Conservation (phyloP, 1,140 invertebrate genomes). For the Philopotamus ludificatus region DNA sequence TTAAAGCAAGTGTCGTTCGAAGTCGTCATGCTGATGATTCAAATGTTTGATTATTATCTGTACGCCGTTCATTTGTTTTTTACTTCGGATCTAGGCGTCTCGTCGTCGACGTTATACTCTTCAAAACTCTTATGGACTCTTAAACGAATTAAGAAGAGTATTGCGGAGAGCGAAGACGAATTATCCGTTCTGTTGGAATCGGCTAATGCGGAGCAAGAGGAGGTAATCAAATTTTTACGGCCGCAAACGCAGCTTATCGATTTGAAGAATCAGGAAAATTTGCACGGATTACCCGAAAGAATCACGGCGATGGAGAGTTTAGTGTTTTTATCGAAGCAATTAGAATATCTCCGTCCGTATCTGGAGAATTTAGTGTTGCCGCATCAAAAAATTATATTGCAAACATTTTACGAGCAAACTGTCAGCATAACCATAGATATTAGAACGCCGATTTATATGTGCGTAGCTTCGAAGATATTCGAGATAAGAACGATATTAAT, state of each 20-base stretch:
- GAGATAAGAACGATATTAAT: constrained; percentile 75
- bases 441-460: constrained; percentile 81
- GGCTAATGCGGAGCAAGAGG: constrained; percentile 48
- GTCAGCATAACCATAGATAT: constrained; percentile 70
- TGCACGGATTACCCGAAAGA: constrained; percentile 81
- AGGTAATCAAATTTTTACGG: constrained; percentile 58
- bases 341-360: constrained; percentile 78
- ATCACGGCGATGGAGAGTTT: constrained; percentile 91
- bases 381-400: constrained; percentile 65
- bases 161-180: constrained; percentile 47
- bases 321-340: constrained; percentile 85
- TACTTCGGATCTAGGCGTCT: constrained; percentile 56
- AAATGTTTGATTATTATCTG: constrained; percentile 95
- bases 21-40: constrained; percentile 86
- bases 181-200: constrained; percentile 11
- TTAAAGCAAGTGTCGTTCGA: constrained; percentile 89
- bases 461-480: constrained; percentile 76
- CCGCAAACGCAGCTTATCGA: constrained; percentile 71
- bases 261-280: constrained; percentile 66
- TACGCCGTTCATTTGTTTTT: constrained; percentile 91
- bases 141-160: constrained; percentile 72
- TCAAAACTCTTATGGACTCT: constrained; percentile 71
- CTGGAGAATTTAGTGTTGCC: constrained; percentile 70
- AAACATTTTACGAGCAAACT: constrained; percentile 78
- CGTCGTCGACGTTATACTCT: constrained; percentile 60